Conservation (phyloP, 2,113 vertebrate species). For the Leptosomus discolor region DNA sequence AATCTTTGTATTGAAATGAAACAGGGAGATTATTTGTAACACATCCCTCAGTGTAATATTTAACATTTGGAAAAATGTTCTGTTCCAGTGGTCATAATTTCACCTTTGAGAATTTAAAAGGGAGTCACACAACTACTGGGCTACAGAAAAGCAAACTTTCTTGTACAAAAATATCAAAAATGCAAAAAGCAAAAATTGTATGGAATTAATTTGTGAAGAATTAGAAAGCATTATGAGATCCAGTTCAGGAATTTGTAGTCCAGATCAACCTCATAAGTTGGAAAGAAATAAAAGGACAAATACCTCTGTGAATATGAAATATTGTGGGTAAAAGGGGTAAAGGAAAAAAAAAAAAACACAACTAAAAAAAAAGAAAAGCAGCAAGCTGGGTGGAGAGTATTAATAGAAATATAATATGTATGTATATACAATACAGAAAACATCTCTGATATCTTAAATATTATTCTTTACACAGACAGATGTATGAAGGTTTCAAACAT, state of each 20-base stretch:
- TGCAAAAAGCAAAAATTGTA: not conserved
- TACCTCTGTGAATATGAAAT: not conserved
- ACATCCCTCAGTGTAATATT: not conserved
- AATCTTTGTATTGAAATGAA: not conserved
- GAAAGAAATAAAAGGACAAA: not conserved
- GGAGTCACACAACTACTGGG: not conserved
- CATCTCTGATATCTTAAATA: not conserved
- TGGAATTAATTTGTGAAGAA: not conserved
- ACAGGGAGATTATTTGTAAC: not conserved
- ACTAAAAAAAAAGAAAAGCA: not conserved
- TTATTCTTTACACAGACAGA: not conserved
- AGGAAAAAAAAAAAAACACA: no score
- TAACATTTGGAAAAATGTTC: not conserved
- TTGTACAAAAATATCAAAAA: not conserved
- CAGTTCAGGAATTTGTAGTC: not conserved
- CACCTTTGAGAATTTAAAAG: not conserved
- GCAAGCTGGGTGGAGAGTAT: not conserved
- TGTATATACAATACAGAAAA: not conserved
- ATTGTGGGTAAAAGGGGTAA: accelerated
- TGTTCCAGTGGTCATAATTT: not conserved
- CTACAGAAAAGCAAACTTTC: not conserved
- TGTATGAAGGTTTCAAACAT: not conserved
- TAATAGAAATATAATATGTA: not conserved
- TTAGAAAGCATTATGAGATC: not conserved
- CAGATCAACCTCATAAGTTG: not conserved